phyloP scores from a whole-genome alignment of 2,797 vertebrate genomes.

The Botia kubotai region DNA sequence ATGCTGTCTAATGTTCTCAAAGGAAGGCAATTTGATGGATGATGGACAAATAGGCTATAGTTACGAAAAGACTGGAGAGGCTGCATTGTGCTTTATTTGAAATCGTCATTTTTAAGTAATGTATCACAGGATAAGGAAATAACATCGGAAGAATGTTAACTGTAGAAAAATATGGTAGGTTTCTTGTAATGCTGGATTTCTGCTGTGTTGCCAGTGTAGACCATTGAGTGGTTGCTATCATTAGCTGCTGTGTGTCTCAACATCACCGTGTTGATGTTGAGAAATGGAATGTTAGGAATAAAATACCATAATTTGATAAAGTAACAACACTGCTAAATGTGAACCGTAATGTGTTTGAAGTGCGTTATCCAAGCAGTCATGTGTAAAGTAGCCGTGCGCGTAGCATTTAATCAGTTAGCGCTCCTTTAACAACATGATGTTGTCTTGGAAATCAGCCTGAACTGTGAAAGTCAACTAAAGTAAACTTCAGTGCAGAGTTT shows the following conservation, averaged over 20 bases:
- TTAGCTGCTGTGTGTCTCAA: neutral
- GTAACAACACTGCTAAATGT: slow-evolving; percentile 32
- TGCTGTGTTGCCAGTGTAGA: neutral
- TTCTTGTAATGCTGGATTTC: neutral
- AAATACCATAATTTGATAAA: slow-evolving; percentile 25
- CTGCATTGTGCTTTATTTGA: neutral
- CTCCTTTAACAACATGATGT: slow-evolving; percentile 63
- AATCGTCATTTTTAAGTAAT: neutral
- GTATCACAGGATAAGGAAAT: neutral
- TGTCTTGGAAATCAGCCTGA: slow-evolving; percentile 56
- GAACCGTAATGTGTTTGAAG: slow-evolving; percentile 31
- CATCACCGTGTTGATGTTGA: neutral
- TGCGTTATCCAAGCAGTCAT: slow-evolving; percentile 49
- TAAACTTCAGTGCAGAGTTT: slow-evolving; percentile 22
- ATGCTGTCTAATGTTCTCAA: slow-evolving; percentile 42
- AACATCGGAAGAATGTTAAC: neutral
- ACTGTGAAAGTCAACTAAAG: slow-evolving; percentile 63
- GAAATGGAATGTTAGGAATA: neutral
- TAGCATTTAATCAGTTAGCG: slow-evolving; percentile 57
- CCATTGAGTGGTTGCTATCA: neutral
- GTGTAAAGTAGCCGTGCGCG: slow-evolving; percentile 45
- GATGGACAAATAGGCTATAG: slow-evolving; percentile 20
- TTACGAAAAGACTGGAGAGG: neutral
- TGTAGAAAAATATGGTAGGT: neutral
- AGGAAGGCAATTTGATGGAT: slow-evolving; percentile 26